These are phyloP conservation scores for Forbesichthys papilliferus DNA, from an alignment of 2,113 vertebrate species.

Conservation along the genomic window DNA sequence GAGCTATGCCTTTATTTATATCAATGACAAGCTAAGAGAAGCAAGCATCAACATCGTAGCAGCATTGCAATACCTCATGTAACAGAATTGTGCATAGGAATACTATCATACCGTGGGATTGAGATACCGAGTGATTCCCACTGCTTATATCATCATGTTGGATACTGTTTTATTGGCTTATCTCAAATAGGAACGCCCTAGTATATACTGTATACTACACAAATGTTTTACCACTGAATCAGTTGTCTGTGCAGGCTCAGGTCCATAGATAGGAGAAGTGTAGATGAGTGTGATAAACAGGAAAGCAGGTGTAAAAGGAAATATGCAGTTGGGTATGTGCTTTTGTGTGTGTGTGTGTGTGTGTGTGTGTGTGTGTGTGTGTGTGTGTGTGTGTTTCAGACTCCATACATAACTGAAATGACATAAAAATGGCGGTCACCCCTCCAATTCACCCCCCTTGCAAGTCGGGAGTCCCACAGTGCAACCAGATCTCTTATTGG, in stretches of 20 bases:
- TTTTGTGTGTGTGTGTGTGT: background rate
- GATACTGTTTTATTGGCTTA: too few relatives aligned
- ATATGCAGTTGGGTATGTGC: constrained; percentile 16
- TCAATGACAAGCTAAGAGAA: too few relatives aligned
- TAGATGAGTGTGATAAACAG: constrained; percentile 19
- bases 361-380: background rate
- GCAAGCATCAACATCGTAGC: too few relatives aligned
- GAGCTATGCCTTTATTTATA: too few relatives aligned
- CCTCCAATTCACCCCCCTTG: background rate
- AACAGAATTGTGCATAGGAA: too few relatives aligned
- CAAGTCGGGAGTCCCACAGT: constrained; percentile 17
- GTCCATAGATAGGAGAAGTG: constrained; percentile 22
- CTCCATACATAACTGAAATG: too few relatives aligned
- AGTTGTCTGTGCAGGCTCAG: constrained; percentile 19
- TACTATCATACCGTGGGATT: too few relatives aligned
- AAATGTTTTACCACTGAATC: constrained; percentile 1
- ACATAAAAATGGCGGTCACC: constrained; percentile 7
- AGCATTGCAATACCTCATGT: too few relatives aligned
- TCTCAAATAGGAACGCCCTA: background rate
- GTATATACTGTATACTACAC: background rate
- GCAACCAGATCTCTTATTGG: constrained; percentile 40
- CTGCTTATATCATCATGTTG: too few relatives aligned
- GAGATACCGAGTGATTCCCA: too few relatives aligned
- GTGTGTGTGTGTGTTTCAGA: too few relatives aligned
- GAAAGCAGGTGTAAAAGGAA: background rate